Conservation (phyloP, 1,140 invertebrate genomes). For the Drosophila pectinifera region DNA sequence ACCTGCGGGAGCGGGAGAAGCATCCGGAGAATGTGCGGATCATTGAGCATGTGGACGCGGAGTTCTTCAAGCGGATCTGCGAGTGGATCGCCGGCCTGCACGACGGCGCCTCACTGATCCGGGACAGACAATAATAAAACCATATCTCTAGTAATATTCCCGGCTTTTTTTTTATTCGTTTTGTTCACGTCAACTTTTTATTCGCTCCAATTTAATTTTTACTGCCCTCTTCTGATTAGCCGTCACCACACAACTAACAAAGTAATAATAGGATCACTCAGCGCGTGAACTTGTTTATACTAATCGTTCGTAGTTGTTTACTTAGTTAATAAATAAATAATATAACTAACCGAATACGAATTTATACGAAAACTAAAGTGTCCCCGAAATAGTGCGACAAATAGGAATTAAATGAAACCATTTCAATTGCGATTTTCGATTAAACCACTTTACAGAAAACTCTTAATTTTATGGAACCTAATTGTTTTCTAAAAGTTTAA, state of each 20-base stretch:
- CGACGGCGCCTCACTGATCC: background rate
- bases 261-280: no score
- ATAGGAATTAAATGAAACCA: no score
- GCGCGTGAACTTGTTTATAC: background rate
- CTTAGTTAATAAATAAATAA: background rate
- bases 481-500: background rate
- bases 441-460: no score
- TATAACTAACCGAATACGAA: background rate
- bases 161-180: constrained; percentile 1
- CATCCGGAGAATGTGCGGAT: constrained; percentile 86
- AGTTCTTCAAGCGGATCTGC: constrained; percentile 85
- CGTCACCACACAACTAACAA: no score
- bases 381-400: no score
- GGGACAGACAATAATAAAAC: constrained; percentile 30
- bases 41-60: constrained; percentile 86
- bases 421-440: no score
- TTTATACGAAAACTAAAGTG: background rate
- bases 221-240: constrained; percentile 2
- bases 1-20: constrained; percentile 84
- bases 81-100: constrained; percentile 66
- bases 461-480: no score
- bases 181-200: constrained; percentile 16
- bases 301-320: background rate
- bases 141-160: constrained; percentile 18
- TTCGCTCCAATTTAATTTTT: background rate